Evolutionary conservation across 2,888 invertebrate genomes (phyloP), one percentile per base, ranked within the genome.

Genomic region (Argyra leucocephala): DNA sequence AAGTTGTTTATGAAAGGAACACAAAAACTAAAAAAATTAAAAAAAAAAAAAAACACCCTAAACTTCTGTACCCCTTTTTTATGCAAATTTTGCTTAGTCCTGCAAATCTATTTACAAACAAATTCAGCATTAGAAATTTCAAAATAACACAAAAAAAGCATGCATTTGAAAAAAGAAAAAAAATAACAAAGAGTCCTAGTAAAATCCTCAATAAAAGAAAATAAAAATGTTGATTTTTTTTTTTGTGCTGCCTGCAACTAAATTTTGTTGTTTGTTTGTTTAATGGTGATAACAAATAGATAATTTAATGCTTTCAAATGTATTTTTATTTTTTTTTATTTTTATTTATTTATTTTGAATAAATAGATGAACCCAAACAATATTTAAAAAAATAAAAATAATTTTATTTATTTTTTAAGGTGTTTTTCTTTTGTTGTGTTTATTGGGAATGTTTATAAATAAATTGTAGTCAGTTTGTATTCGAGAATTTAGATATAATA

Each of bases 201-300:
- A 2, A 31, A 31, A 31, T 31, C 48, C 10, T 9, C 48, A 48
- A 48, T 2, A 9, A 48, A 18, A 18, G 18, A 48, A 48, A 48
- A 12, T 15, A n/a, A 48, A 48, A 48, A 48, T 12, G 15, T 10
- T 10, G 3, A 37, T 37, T 37, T 5, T 48, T 5, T 1, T 12
- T 18, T 48, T 48, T 48, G 7, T 31, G 12, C 31, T 18, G 48
- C 48, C 48, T 48, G 18, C 48, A 48, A 48, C 48, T 48, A 18
- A 48, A 48, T 48, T 48, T 9, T 15, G 15, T 48, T 48, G 15
- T 15, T 48, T 48, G 48, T 48, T 48, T 48, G 48, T 48, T 48
- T 48, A 48, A 48, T 48, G 48, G 48, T 48, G 48, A 48, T 48
- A 48, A 48, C 48, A 48, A 48, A 48, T 48, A 48, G 48, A 48